Base-by-base conservation (phyloP, 2,888 invertebrate genomes). In the Himalopsyche japonica region DNA sequence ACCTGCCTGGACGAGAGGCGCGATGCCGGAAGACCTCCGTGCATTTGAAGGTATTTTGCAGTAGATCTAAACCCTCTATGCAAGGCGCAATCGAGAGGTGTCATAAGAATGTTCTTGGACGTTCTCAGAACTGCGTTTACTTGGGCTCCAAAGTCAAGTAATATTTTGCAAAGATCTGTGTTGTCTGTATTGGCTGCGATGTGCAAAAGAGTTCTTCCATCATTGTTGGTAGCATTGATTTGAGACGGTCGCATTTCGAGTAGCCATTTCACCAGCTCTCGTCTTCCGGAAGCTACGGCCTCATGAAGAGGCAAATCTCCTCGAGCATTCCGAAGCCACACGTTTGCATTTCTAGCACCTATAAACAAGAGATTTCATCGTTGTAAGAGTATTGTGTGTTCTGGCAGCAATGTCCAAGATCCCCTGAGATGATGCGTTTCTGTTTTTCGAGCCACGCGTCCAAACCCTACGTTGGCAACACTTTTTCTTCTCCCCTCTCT, bases 231-330 rank as follows among this genome's bases (percentile, higher is more conserved):
- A 78, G 95, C 96, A 90, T 95, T 98, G 79, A 97, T 95, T 88
- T 95, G 96, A 88, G 96, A 96, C 0, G 97, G 96, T 86, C 97
- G 93, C 88, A 96, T 95, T 80, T 95, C 94, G 83, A 98, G 92
- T 76, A 99, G 91, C 98, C 98, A 98, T 88, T 96, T 95, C 0
- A 98, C 96, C 85, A 98, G 90, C 88, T 98, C 98, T 87, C 97
- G 94, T 86, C 98, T 93, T 0, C 98, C 98, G 0, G 98, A 98
- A 70, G 97, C 95, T 0, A 98, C 97, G 0, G 99, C 99, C 91
- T 99, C 99, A 89, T 99, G 99, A 32, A 99, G 92, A 0, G 99
- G 98, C 83, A 98, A 93, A 90, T 99, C 99, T 0, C 99, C 99
- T 89, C 97, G 95, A 1, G 97, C 96, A 89, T 98, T 99, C 87